phyloP scores from a whole-genome alignment of 2,113 vertebrate species.

The Ahaetulla prasina region DNA sequence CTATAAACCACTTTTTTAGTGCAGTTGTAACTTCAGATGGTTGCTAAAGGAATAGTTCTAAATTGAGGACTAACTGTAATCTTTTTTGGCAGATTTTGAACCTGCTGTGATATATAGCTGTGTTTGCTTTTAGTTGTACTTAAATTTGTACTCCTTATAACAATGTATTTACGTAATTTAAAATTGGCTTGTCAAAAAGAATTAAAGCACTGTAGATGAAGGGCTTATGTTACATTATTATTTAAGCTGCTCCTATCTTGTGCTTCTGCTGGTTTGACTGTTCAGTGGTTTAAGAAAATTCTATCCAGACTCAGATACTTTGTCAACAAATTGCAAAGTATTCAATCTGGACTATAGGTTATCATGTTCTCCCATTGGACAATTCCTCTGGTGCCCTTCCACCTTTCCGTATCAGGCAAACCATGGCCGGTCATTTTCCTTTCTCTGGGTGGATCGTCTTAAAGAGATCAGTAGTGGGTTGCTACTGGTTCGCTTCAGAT shows the following conservation, averaged over 20 bases:
- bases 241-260: background rate
- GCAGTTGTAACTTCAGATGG: background rate
- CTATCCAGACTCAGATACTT: background rate
- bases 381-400: background rate
- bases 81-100: background rate
- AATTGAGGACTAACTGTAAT: background rate
- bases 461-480: background rate
- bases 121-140: background rate
- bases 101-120: background rate
- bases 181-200: background rate
- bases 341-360: background rate
- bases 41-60: background rate
- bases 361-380: background rate
- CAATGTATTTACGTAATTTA: background rate
- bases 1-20: background rate
- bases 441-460: background rate
- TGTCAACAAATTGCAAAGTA: background rate
- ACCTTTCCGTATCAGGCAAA: background rate
- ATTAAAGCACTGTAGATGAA: background rate
- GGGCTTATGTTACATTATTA: background rate
- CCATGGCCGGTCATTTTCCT: background rate
- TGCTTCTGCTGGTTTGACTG: background rate
- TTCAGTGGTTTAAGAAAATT: background rate
- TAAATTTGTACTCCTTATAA: background rate
- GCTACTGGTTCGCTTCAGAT: too few relatives aligned